Evolutionary conservation across 2,797 vertebrate species (phyloP), one percentile per base, ranked within the genome.

Genomic region (Spea hammondii): DNA sequence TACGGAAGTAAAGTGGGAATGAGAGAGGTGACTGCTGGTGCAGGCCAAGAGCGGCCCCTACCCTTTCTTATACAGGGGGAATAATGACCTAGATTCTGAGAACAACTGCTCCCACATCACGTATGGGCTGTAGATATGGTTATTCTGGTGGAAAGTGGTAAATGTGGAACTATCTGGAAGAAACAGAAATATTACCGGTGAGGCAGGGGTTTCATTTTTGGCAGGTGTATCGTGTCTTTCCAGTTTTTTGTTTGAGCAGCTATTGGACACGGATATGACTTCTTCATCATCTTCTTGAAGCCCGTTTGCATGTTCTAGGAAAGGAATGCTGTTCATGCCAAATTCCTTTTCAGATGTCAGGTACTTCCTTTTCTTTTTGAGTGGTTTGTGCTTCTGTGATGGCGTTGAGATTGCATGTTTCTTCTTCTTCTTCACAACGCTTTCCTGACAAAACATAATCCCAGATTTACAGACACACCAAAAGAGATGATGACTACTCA

Each of bases 281-380:
- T 62, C 71, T 17, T 13, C 13, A 5, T 46, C 6, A 4, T 50
- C 62, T 53, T 71, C 72, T 55, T 50, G 14, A 46, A 72, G 10
- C 8, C 13, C 47, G 13, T 74, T 64, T 44, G 8, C 11, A 62
- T 9, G 9, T 13, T 17, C 3, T 5, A 6, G 8, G 48, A 13
- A 12, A 69, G 8, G 8, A 6, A 0, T 50, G 55, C 12, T 11
- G 44, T 5, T 49, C 8, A 10, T 1, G 4, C 60, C 45, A 6
- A 5, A 9, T 12, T 49, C 46, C 10, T 17, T 12, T 54, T 69
- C 66, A 45, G 45, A 2, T 32, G 72, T 45, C 13, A 55, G 8
- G 9, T 5, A 54, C 32, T 73, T 81, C 8, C 47, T 72, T 72
- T 82, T 82, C 46, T 82, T 82, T 70, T 82, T 82, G 17, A 62